Evolutionary conservation across 1,140 invertebrate species (phyloP), one percentile per base, ranked within the genome.

Genomic region (Phymastichus coffea): DNA sequence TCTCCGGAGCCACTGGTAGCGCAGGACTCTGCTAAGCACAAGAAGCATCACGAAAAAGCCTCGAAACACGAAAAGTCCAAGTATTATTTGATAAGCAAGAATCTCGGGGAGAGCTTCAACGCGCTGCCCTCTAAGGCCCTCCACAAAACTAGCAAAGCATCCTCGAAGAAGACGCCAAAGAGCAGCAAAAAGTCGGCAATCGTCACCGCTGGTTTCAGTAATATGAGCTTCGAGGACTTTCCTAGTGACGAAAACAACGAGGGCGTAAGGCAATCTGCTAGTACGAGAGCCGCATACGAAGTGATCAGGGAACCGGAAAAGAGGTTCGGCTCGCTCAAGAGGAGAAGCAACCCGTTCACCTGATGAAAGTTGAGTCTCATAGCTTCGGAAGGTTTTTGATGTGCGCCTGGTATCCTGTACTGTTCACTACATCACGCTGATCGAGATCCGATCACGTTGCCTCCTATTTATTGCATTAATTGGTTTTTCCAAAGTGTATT

Each of bases 161-260:
- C 57, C 1, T 61, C 64, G 37, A 74, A 71, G 30, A 78, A 76
- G 17, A 75, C 66, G 0, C 62, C 66, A 0, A 77, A 76, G 15
- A 52, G 58, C 0, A 79, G 77, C 25, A 78, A 76, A 41, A 65
- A 55, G 25, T 53, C 54, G 19, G 52, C 64, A 0, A 63, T 61
- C 0, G 64, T 65, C 2, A 68, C 70, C 35, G 80, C 80, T 2
- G 88, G 88, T 3, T 89, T 91, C 62, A 88, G 85, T 63, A 91
- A 91, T 66, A 87, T 90, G 86, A 90, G 88, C 66, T 91, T 91
- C 64, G 88, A 90, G 72, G 88, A 91, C 72, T 88, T 88, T 66
- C 85, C 86, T 1, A 87, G 86, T 19, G 88, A 89, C 62, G 86
- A 89, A 53, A 80, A 80, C 28, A 71, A 77, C 15, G 41, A 61